These are phyloP conservation scores for Bergia sp. DNA, from an alignment of 92 coral and sea anemone species.

Conservation along the genomic window DNA sequence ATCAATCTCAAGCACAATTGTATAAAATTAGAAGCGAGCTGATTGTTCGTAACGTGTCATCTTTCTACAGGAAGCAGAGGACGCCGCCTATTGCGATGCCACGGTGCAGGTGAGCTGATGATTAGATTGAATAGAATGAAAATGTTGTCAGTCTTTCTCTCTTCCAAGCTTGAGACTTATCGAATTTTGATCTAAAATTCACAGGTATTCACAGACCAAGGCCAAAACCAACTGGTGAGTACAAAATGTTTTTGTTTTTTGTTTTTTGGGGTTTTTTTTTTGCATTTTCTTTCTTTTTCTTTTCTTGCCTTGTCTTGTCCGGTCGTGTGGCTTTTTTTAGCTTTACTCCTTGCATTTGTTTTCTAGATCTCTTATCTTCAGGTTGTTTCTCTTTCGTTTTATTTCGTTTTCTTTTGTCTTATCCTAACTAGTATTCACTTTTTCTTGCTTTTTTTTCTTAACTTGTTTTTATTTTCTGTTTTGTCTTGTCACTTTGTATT, in stretches of 20 bases:
- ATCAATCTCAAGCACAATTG: too few species aligned
- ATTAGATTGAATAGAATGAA: not conserved
- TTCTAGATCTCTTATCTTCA: not conserved
- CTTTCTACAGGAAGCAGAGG: conserved; percentile 32
- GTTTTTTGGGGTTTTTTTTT: too few species aligned
- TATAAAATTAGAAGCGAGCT: not conserved
- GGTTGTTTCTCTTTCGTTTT: not conserved
- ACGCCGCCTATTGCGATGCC: conserved; percentile 14
- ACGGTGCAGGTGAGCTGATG: conserved; percentile 27
- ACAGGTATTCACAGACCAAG: conserved; percentile 28
- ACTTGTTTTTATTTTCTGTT: not conserved
- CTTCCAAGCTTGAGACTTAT: not conserved
- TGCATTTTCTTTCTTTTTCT: not conserved
- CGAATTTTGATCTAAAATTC: not conserved
- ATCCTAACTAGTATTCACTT: not conserved
- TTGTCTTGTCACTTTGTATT: not conserved
- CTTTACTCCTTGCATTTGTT: too few species aligned
- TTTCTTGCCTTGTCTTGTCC: not conserved
- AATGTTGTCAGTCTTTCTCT: not conserved
- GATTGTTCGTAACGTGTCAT: not conserved
- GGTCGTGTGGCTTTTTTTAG: not conserved
- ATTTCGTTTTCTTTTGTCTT: not conserved
- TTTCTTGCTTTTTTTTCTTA: not conserved
- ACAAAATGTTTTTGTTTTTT: too few species aligned
- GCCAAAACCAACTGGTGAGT: conserved; percentile 44